Evolutionary conservation across 1,140 invertebrate genomes (phyloP).

Genomic region (Bombus consobrinus): DNA sequence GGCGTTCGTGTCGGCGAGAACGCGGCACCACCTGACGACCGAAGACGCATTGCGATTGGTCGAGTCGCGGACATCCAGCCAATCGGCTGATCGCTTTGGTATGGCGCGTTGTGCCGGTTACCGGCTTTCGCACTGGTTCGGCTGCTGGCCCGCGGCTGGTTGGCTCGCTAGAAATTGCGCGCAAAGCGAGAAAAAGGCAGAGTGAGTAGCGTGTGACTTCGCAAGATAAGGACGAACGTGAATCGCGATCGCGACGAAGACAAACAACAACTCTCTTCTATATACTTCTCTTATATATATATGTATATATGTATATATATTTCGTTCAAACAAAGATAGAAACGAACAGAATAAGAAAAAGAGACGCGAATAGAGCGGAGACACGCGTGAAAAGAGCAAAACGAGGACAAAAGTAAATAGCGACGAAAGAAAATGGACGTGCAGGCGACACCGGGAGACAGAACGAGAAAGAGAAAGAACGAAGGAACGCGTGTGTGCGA

Average conservation of each 20-base stretch:
- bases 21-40: slow-evolving; percentile 32
- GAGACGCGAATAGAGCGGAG: background rate
- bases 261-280: background rate
- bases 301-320: too few species aligned
- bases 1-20: background rate
- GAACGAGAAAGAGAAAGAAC: slow-evolving; percentile 22
- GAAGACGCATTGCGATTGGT: slow-evolving; percentile 40
- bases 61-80: background rate
- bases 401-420: slow-evolving; percentile 26
- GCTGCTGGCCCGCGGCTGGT: slow-evolving; percentile 26
- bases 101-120: slow-evolving; percentile 48
- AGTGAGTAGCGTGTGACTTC: background rate
- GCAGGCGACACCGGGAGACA: background rate
- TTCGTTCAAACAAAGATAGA: background rate
- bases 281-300: too few species aligned
- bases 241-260: slow-evolving; percentile 23
- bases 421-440: slow-evolving; percentile 46
- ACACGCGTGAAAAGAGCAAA: background rate
- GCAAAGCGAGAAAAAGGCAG: slow-evolving; percentile 18
- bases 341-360: background rate
- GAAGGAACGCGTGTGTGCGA: background rate
- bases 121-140: slow-evolving; percentile 36
- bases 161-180: slow-evolving; percentile 20
- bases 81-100: slow-evolving; percentile 27
- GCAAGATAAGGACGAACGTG: slow-evolving; percentile 1